phyloP scores from a whole-genome alignment of 2,888 invertebrate genomes.

The Busseola fusca region DNA sequence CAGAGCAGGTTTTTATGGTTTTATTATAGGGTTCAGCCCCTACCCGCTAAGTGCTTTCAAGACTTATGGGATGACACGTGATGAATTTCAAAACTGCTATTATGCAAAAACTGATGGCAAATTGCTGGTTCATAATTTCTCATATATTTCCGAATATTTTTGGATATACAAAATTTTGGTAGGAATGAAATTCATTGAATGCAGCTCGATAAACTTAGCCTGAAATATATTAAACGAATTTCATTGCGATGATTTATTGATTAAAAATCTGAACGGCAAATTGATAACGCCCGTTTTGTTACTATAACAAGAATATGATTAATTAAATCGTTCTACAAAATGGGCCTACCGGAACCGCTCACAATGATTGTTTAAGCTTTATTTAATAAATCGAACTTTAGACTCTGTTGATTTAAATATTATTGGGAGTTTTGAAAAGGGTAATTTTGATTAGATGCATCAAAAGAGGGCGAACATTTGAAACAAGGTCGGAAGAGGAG shows the following conservation, averaged over 20 bases:
- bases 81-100: constrained; percentile 55
- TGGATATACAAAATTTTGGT: constrained; percentile 2
- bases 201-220: constrained; percentile 20
- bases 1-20: constrained; percentile 56
- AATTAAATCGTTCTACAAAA: constrained; percentile 49
- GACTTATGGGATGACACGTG: constrained; percentile 48
- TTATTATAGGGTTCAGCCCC: constrained; percentile 49
- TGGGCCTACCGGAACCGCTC: constrained; percentile 43
- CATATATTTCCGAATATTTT: constrained; percentile 23
- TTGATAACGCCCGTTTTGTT: constrained; percentile 55
- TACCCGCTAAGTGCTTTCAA: constrained; percentile 48
- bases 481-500: constrained; percentile 11
- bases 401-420: constrained; percentile 47
- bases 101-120: constrained; percentile 38
- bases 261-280: constrained; percentile 47
- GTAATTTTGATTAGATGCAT: constrained; percentile 46
- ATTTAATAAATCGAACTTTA: constrained; percentile 52
- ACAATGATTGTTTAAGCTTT: constrained; percentile 53
- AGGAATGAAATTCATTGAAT: constrained; percentile 23
- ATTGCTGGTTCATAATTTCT: constrained; percentile 29
- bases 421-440: constrained; percentile 37
- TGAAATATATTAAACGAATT: constrained; percentile 47
- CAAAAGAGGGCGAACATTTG: constrained; percentile 25
- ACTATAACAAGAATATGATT: constrained; percentile 58
- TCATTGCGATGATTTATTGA: constrained; percentile 53